Percentiles rank a stretch among this genome's conserved stretches.
phyloP scores from a whole-genome alignment of 2,797 vertebrate species.

The Anomalospiza imberbis region DNA sequence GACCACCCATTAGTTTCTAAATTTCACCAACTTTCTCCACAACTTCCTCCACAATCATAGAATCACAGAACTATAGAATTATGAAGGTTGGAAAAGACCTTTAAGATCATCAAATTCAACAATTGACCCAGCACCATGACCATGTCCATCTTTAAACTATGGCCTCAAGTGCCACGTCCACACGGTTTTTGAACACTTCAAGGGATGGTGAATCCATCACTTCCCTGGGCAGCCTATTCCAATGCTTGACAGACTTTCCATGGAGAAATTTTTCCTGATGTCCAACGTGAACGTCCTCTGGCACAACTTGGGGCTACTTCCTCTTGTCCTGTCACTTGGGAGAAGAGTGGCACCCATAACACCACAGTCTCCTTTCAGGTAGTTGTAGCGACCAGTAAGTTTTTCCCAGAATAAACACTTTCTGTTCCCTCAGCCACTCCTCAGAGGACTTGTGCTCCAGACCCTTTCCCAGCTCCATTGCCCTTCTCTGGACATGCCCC shows the following conservation, averaged over 20 bases:
- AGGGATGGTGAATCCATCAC: background rate
- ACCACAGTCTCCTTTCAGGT: background rate
- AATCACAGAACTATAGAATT: background rate
- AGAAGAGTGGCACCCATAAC: background rate
- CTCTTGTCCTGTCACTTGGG: background rate
- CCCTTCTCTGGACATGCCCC: background rate
- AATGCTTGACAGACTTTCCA: background rate
- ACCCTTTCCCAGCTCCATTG: rapidly evolving
- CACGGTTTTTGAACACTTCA: background rate
- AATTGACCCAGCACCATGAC: background rate
- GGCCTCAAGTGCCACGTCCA: background rate
- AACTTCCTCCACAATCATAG: background rate
- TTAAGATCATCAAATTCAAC: background rate
- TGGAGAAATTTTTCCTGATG: background rate
- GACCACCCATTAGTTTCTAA: background rate
- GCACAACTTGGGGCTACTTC: background rate
- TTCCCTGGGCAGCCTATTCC: background rate
- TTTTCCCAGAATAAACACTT: background rate
- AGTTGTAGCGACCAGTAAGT: background rate
- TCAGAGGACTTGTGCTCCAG: background rate
- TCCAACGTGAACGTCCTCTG: rapidly evolving
- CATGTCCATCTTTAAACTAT: background rate
- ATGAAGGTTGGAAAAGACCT: background rate
- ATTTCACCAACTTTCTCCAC: background rate
- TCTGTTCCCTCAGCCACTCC: background rate